Evolutionary conservation across 2,888 invertebrate genomes (phyloP), one percentile per base, ranked within the genome.

Genomic region (Callyntrura guangdongensis): DNA sequence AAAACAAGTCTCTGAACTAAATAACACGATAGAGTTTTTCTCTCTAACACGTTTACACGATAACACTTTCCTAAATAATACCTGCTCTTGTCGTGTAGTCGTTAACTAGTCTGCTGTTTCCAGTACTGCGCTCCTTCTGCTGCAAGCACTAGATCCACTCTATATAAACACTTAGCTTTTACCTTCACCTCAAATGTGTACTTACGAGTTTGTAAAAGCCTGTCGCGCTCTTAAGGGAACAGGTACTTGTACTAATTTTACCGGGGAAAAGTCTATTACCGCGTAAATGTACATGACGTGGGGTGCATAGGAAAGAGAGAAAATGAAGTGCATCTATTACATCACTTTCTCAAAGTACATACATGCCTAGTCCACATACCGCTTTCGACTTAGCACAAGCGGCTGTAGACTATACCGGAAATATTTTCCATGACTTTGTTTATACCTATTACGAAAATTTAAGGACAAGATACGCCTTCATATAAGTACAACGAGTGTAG

Each of bases 21-120:
- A 61, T 36, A 36, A 36, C 84, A 59, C 4, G 14, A 20, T 14
- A 17, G 36, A 22, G 25, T 20, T 77, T 86, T 77, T 77, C 47
- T 56, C 59, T 20, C n/a, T 77, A 64, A 22, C 86, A 77, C 77
- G 74, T 77, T 86, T 61, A 77, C 64, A 61, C 64, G 64, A 86
- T 61, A 59, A 85, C 59, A 49, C 84, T 72, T 56, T 25, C 12
- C 47, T 67, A 69, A 64, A 47, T 56, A 86, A 79, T 79, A 49
- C 79, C 25, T 49, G 45, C 47, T 22, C 67, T 86, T 67, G 86
- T 67, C 49, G 79, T 79, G 59, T 59, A 79, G 79, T 79, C 56
- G 56, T 79, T 56, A 72, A 36, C 72, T n/a, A 36, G 36, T 2
- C 45, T 72, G 9, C 47, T 45, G n/a, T 14, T 53, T 53, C 9